Evolutionary conservation across 2,888 invertebrate genomes (phyloP).

Genomic region (Cheilosia impressa): DNA sequence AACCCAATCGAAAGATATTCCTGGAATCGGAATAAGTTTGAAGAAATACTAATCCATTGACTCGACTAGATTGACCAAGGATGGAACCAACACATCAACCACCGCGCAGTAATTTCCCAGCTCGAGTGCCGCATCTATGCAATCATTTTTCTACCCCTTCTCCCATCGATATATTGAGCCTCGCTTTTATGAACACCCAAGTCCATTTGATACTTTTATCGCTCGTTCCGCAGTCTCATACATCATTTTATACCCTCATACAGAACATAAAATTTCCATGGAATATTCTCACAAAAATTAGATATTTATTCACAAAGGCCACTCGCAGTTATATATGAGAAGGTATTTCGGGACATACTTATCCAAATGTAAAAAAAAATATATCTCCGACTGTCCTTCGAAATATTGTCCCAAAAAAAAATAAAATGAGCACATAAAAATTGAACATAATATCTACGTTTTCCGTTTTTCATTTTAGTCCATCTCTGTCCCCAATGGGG

Average conservation of each 20-base stretch:
- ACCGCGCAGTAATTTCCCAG: neutral
- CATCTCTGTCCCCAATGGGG: neutral
- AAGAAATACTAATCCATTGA: too few species aligned
- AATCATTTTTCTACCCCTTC: too few species aligned
- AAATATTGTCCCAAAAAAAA: slow-evolving; percentile 2
- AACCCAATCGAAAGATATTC: too few species aligned
- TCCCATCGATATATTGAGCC: neutral
- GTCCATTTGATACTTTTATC: neutral
- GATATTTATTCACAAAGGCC: slow-evolving; percentile 29
- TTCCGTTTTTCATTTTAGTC: slow-evolving; percentile 12
- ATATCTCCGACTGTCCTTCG: slow-evolving; percentile 11
- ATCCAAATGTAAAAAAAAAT: neutral
- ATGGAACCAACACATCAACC: too few species aligned
- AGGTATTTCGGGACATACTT: neutral
- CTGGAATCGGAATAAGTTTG: too few species aligned
- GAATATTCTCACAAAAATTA: slow-evolving; percentile 1
- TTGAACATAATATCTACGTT: neutral
- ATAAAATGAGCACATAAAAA: neutral
- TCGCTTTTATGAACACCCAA: neutral
- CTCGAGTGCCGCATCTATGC: neutral
- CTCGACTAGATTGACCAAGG: too few species aligned
- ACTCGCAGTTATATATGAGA: neutral
- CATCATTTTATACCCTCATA: neutral
- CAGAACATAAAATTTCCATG: neutral
- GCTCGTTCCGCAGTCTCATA: neutral